Conservation (phyloP, 2,113 vertebrate genomes). For the Ahaetulla prasina region DNA sequence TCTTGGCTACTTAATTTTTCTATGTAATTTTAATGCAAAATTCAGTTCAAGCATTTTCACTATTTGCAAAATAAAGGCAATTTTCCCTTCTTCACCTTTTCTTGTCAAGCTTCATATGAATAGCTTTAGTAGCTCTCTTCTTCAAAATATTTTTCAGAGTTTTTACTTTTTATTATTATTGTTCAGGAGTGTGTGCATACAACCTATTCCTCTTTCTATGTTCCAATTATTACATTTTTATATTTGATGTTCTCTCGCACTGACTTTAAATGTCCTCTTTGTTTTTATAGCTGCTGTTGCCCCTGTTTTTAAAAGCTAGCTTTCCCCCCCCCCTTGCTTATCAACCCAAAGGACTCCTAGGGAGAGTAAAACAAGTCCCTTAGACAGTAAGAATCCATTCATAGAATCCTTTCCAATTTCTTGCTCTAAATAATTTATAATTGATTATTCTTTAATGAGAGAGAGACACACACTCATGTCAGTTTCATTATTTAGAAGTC, state of each 20-base stretch:
- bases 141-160: constrained; percentile 5
- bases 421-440: constrained; percentile 31
- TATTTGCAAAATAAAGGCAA: neutral
- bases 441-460: constrained; percentile 26
- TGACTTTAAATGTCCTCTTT: constrained; percentile 57
- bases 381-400: constrained; percentile 29
- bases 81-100: constrained; percentile 14
- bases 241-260: constrained; percentile 55
- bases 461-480: neutral
- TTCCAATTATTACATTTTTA: constrained; percentile 43
- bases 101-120: constrained; percentile 36
- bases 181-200: constrained; percentile 45
- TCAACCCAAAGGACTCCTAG: constrained; percentile 8
- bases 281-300: constrained; percentile 53
- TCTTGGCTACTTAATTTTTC: neutral
- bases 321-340: constrained; percentile 19
- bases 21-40: neutral
- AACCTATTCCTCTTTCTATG: constrained; percentile 34
- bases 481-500: constrained; percentile 31
- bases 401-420: constrained; percentile 22
- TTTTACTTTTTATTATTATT: constrained; percentile 23
- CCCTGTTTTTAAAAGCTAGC: constrained; percentile 25
- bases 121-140: constrained; percentile 45
- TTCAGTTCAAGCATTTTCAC: neutral
- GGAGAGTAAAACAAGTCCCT: constrained; percentile 39